Base-by-base conservation (phyloP, 1,140 invertebrate genomes). In the Asbolus verrucosus region DNA sequence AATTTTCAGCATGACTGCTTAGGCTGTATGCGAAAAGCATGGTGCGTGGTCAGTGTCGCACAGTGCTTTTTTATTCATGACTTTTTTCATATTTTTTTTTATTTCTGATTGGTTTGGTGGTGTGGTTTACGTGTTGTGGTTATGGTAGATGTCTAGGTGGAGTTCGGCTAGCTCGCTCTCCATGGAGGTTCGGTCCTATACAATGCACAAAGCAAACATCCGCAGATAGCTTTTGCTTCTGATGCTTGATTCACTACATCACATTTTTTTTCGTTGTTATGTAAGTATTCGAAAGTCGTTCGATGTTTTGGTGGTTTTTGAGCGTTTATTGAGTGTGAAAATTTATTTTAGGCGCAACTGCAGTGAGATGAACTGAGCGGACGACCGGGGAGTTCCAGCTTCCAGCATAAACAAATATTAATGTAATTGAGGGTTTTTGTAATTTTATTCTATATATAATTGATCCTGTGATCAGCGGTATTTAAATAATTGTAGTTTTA, bases 161-260 rank as follows among this genome's bases (percentile, higher is more conserved):
- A 87, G 86, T 82, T 87, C 85, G 65, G 78, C 85, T 82, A 87
- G 86, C 83, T 87, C 85, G 77, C 81, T 87, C 76, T 87, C 86
- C 71, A 83, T 84, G 81, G 86, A 87, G 78, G 86, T 87, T 75
- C 85, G 86, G 78, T 86, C 82, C 80, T 87, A 87, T 82, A 87
- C 79, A 77, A 72, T 67, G 66, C 68, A 70, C 60, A 76, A 77
- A 65, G 54, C 67, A 70, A 54, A 63, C 59, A 43, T 39, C 38
- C 50, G 38, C 69, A 54, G 65, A 59, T 71, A 71, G 69, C 65
- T 71, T 71, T 41, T 43, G 31, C 61, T 65, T 62, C 18, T 38
- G 33, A 46, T 60, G 39, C 54, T 50, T 46, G 69, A 33, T 59
- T 46, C 30, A 13, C n/a, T 60, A 63, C 59, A 43, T 50, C 67